Percentiles rank a stretch among this genome's conserved stretches.
phyloP scores from a whole-genome alignment of 1,140 invertebrate genomes.

The Lutraria rhynchaena region DNA sequence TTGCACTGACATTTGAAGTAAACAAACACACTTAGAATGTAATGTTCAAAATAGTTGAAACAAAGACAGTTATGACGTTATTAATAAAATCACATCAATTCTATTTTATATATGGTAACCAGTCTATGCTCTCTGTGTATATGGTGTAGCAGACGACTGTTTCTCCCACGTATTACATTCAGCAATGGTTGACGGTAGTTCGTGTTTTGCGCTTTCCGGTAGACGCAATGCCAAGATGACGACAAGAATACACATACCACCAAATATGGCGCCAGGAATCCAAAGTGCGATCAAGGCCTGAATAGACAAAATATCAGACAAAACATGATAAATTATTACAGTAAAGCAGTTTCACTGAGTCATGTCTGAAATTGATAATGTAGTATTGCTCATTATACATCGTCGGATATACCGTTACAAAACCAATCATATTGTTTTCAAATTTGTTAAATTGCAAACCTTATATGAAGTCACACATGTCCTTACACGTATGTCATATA shows the following conservation, averaged over 20 bases:
- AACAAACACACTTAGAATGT: background rate
- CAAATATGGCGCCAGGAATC: slow-evolving; percentile 51
- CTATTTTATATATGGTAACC: background rate
- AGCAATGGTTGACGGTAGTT: slow-evolving; percentile 44
- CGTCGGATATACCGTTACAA: background rate
- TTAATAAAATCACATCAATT: background rate
- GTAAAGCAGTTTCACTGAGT: background rate
- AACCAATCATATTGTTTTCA: background rate
- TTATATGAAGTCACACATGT: no score
- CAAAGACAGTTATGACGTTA: background rate
- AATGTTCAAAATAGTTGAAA: background rate
- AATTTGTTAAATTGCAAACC: no score
- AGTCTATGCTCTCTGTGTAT: background rate
- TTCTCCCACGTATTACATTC: slow-evolving; percentile 31
- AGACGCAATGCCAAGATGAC: slow-evolving; percentile 27
- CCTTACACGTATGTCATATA: no score
- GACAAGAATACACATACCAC: slow-evolving; percentile 43
- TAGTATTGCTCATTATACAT: background rate
- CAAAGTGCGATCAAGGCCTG: slow-evolving; percentile 40
- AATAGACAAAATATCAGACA: background rate
- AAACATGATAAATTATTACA: background rate
- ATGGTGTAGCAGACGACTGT: background rate
- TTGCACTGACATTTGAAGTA: background rate
- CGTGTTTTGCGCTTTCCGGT: slow-evolving; percentile 46
- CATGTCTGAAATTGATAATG: background rate